A percentile compares a stretch with the other conserved stretches of the same genome.
phyloP scores from a whole-genome alignment of 2,113 vertebrate species.

The Grantiella picta region DNA sequence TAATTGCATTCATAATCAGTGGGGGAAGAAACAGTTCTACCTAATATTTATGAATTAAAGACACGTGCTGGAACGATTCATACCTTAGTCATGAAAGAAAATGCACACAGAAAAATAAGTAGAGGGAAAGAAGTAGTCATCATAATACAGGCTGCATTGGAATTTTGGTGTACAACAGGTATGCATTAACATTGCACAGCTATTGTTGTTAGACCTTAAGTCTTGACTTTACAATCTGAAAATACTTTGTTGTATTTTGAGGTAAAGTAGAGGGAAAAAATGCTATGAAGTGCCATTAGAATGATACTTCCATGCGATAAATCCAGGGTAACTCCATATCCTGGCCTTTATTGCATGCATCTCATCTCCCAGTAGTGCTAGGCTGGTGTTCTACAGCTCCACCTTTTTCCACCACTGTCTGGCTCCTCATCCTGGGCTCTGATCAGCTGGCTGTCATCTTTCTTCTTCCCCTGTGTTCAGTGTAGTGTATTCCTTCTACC shows the following conservation, averaged over 20 bases:
- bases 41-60: slow-evolving; percentile 3
- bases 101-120: neutral
- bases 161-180: neutral
- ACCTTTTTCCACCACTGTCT: neutral
- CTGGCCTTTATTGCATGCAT: neutral
- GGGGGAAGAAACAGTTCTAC: neutral
- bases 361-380: neutral
- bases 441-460: neutral
- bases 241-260: neutral
- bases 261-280: neutral
- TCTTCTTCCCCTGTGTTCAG: neutral
- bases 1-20: neutral
- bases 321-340: neutral
- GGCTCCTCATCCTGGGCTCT: neutral
- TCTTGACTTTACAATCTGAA: neutral
- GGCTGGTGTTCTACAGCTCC: neutral
- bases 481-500: neutral
- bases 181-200: neutral
- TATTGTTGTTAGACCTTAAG: neutral
- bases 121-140: neutral
- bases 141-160: neutral
- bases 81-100: neutral
- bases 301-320: neutral
- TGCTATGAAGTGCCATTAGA: neutral
- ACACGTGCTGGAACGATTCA: neutral